phyloP scores from a whole-genome alignment of 2,797 vertebrate species.

The Hypotaenidia okinawae region DNA sequence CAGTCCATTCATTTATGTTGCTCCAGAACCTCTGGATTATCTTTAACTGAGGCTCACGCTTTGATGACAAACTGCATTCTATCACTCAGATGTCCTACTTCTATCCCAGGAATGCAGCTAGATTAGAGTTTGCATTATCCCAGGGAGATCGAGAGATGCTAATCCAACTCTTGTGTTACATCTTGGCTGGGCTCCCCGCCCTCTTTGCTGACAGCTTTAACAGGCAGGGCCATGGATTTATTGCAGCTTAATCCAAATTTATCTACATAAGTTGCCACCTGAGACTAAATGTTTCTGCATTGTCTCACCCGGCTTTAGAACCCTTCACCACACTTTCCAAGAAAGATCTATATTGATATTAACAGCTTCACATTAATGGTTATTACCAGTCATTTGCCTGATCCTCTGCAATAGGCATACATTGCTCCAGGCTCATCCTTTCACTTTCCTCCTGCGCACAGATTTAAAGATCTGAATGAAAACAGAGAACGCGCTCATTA shows the following conservation, averaged over 20 bases:
- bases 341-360: conserved; percentile 3
- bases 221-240: conserved; percentile 25
- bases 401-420: not conserved
- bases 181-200: conserved; percentile 22
- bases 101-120: conserved; percentile 21
- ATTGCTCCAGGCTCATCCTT: conserved; percentile 30
- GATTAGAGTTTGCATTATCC: conserved; percentile 13
- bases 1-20: not conserved
- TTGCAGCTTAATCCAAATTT: conserved; percentile 3
- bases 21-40: not conserved
- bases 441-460: conserved; percentile 5
- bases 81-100: conserved; percentile 9
- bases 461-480: conserved; percentile 24
- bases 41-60: not conserved
- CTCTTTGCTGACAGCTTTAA: conserved; percentile 19
- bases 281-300: conserved; percentile 24
- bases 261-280: conserved; percentile 42
- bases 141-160: conserved; percentile 8
- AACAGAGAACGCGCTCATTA: conserved; percentile 44
- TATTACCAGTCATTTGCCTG: conserved; percentile 2
- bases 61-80: not conserved
- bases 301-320: conserved; percentile 7
- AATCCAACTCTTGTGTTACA: conserved; percentile 25
- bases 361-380: conserved; percentile 23
- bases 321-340: not conserved